Evolutionary conservation across 2,797 vertebrate genomes (phyloP).

Genomic region (Spea hammondii): DNA sequence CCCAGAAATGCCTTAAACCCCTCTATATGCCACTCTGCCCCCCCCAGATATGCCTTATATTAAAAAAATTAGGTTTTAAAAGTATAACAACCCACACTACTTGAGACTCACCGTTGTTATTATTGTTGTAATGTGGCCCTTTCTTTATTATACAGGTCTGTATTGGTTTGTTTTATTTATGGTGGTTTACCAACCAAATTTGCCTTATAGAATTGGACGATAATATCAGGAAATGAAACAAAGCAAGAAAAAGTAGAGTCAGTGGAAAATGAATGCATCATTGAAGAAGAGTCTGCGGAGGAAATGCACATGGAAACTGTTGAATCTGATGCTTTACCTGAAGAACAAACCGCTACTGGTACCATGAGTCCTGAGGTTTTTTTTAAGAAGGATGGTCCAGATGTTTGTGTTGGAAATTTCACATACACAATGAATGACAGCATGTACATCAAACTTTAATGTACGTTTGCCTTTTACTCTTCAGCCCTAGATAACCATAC

Average conservation of each 20-base stretch:
- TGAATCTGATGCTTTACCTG: not conserved
- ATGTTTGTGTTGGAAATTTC: constrained; percentile 10
- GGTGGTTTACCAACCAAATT: too few relatives aligned
- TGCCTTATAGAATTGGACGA: constrained; percentile 34
- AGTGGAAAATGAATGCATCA: not conserved
- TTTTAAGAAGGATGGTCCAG: not conserved
- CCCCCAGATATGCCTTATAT: too few relatives aligned
- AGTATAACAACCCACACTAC: too few relatives aligned
- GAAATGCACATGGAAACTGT: constrained; percentile 3
- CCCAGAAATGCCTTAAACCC: too few relatives aligned
- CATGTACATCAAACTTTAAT: constrained; percentile 30
- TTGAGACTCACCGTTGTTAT: too few relatives aligned
- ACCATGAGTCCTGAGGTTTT: not conserved
- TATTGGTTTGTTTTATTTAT: too few relatives aligned
- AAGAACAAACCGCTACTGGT: constrained; percentile 3
- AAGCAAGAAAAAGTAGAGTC: constrained; percentile 11
- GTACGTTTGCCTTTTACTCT: too few relatives aligned
- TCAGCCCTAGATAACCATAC: too few relatives aligned
- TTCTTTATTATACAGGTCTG: too few relatives aligned
- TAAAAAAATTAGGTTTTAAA: too few relatives aligned
- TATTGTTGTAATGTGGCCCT: too few relatives aligned
- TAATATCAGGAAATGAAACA: constrained; percentile 1
- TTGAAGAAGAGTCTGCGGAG: not conserved
- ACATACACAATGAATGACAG: constrained; percentile 34
- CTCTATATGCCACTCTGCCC: too few relatives aligned